These are phyloP conservation scores for Odontomyia ornata DNA, from an alignment of 2,888 invertebrate species.

Conservation along the genomic window DNA sequence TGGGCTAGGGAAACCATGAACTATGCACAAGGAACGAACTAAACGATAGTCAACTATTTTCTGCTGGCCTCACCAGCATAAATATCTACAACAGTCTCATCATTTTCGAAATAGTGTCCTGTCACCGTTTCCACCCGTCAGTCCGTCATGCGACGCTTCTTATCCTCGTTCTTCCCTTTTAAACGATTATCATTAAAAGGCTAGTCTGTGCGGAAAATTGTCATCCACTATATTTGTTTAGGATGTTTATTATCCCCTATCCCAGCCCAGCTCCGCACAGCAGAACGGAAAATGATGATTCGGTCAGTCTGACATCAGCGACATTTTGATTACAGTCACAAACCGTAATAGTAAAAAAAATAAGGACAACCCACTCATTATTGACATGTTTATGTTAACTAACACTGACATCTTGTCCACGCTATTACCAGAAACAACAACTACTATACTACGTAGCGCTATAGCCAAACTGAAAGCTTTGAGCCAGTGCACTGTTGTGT, in stretches of 20 bases:
- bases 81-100: not conserved
- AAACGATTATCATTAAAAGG: slow-evolving; percentile 30
- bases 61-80: slow-evolving; percentile 2
- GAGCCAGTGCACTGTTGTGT: not conserved
- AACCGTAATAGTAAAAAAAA: not conserved
- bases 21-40: slow-evolving; percentile 8
- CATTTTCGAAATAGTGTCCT: slow-evolving; percentile 7
- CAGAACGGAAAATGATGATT: not conserved
- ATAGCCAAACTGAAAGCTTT: too few species aligned
- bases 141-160: not conserved
- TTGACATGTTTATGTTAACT: slow-evolving; percentile 36
- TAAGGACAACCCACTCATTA: slow-evolving; percentile 14
- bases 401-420: slow-evolving; percentile 13
- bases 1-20: slow-evolving; percentile 15
- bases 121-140: slow-evolving; percentile 1
- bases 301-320: not conserved
- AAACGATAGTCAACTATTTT: not conserved
- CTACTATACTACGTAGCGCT: too few species aligned
- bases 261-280: not conserved
- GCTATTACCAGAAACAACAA: not conserved
- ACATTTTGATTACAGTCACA: slow-evolving; percentile 13
- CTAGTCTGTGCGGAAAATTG: slow-evolving; percentile 4
- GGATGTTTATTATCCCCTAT: slow-evolving; percentile 12
- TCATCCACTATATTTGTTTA: slow-evolving; percentile 22
- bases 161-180: slow-evolving; percentile 11